These are phyloP conservation scores for Aphelinus certus DNA, from an alignment of 1,140 invertebrate species.

Conservation along the genomic window DNA sequence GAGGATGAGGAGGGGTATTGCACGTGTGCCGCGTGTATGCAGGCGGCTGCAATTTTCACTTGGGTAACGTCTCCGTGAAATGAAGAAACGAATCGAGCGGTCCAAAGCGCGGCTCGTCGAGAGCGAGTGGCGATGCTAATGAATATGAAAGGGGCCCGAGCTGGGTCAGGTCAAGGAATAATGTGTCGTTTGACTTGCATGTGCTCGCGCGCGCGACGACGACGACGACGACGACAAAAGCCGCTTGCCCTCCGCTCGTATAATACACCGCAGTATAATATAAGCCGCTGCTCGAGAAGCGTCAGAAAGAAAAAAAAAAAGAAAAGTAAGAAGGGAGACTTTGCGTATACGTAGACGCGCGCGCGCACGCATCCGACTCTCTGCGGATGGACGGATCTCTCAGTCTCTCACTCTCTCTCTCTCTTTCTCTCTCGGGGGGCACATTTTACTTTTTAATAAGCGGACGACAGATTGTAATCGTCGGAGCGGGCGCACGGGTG, in stretches of 20 bases:
- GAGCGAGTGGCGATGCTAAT: constrained; percentile 50
- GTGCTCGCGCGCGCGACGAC: constrained; percentile 17
- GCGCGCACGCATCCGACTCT: constrained; percentile 6
- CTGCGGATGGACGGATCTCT: background rate
- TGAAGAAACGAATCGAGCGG: constrained; percentile 33
- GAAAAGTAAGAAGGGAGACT: background rate
- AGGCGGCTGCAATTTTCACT: constrained; percentile 7
- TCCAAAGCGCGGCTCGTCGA: constrained; percentile 44
- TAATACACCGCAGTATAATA: no score
- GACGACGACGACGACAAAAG: constrained; percentile 48
- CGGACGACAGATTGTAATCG: no score
- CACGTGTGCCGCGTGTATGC: background rate
- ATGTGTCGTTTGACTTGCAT: constrained; percentile 64
- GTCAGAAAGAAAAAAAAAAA: background rate
- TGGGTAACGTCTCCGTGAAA: no score
- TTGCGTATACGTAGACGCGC: background rate
- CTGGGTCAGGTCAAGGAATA: constrained; percentile 66
- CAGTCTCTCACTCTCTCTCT: no score
- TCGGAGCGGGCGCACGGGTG: no score
- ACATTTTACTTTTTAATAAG: no score
- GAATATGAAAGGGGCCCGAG: constrained; percentile 61
- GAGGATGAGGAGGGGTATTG: no score
- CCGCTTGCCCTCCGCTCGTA: constrained; percentile 1
- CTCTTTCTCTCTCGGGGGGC: no score
- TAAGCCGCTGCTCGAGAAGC: no score